Base-by-base conservation (phyloP, 2,888 invertebrate species). In the Steinernema scapterisci region DNA sequence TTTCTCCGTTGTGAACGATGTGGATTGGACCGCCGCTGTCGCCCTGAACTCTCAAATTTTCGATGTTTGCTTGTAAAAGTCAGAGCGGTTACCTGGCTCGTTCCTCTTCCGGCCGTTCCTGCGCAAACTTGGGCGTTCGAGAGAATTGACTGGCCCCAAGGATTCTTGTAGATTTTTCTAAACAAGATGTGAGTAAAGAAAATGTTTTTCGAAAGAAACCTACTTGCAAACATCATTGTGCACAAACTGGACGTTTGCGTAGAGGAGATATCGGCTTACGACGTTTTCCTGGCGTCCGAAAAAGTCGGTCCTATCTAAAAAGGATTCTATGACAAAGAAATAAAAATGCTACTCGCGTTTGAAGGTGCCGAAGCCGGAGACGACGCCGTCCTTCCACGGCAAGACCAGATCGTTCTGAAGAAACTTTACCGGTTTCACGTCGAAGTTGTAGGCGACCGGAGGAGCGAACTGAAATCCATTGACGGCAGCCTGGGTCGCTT, bases 331-430 rank as follows among this genome's bases (percentile, higher is more conserved):
- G n/a, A n/a, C n/a, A n/a, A n/a, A n/a, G n/a, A n/a, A n/a, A n/a
- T n/a, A n/a, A n/a, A n/a, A n/a, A n/a, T n/a, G n/a, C n/a, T n/a
- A n/a, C 54, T 6, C 21, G 23, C 54, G 54, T 54, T 25, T 54
- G 54, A 54, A 54, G 25, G 54, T 54, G 6, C 54, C 54, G 54
- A 54, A 54, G 21, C 54, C 54, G 23, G 54, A 19, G 21, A 54
- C 23, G 54, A 54, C 25, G 21, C 54, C 54, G 19, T 54, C 54
- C 21, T 54, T 54, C 54, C 54, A 54, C 54, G 21, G 54, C 25
- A 54, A 21, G 5, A 11, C 13, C 2, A 7, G 54, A 23, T 54
- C 54, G 54, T 54, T 21, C 25, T 25, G 16, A 1, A 54, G 54
- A 25, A 54, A 23, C 5, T 25, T 19, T 6, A 54, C 54, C 23